A percentile compares a stretch with the other conserved stretches of the same genome.
These are phyloP conservation scores for Antrozous pallidus DNA, from an alignment of 2,797 vertebrate species.

Conservation along the genomic window DNA sequence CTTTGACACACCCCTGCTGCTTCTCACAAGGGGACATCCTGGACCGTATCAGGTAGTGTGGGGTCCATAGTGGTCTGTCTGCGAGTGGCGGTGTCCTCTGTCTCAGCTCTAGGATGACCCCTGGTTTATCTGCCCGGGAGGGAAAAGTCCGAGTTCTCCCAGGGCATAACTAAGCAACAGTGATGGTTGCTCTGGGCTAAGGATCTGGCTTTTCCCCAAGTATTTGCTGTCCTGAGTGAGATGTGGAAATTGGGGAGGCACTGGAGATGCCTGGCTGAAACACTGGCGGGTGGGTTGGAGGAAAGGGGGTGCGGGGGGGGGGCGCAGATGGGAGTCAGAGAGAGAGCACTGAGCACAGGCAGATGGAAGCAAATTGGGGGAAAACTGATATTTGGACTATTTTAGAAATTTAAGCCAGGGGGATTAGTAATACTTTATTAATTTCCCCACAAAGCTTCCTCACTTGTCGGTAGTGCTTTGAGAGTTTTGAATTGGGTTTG, in stretches of 20 bases:
- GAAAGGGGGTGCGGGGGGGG: no score
- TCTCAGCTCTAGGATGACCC: background rate
- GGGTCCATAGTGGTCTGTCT: fast-evolving
- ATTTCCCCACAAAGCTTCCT: background rate
- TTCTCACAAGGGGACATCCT: background rate
- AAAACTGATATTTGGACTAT: background rate
- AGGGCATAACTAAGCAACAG: background rate
- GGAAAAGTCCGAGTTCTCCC: background rate
- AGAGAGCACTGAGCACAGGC: background rate
- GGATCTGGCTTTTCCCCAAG: background rate
- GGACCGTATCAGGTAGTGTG: background rate
- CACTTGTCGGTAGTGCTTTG: background rate
- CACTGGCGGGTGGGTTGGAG: no score
- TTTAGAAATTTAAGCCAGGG: background rate
- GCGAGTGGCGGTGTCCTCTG: background rate
- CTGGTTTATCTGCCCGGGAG: background rate
- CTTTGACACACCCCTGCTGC: background rate
- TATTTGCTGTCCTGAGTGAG: background rate
- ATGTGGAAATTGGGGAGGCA: background rate
- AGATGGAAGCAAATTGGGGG: background rate
- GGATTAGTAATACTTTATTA: background rate
- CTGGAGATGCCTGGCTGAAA: background rate
- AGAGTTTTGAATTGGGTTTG: background rate
- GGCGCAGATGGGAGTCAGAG: background rate
- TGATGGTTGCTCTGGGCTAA: background rate